Base-by-base conservation (phyloP, 2,888 invertebrate species). In the Caenorhabditis uteleia region DNA sequence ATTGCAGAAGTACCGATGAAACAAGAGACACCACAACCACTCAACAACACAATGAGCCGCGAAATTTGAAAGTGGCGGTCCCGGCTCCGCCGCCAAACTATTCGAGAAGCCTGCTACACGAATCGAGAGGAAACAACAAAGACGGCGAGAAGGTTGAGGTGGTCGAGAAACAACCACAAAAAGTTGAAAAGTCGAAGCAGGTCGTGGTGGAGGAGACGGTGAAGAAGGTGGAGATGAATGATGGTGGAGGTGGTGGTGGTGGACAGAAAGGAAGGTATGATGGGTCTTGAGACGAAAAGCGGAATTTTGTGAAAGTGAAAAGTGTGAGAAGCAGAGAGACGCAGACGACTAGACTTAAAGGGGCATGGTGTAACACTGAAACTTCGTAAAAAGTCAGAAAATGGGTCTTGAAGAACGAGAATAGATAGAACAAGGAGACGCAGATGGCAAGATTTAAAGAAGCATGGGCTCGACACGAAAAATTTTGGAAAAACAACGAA, bases 51-150 rank as follows among this genome's bases (percentile, higher is more conserved):
- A 50, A 44, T 27, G 45, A 7, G 29, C 50, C 10, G 27, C 50
- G 6, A 46, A 62, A 29, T 62, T 62, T 16, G 55, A 54, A 10
- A 50, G 49, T 4, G 14, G n/a, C 5, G 14, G 14, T 5, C 6
- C n/a, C 5, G 4, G 33, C 33, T 14, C 4, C 33, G 12, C 4
- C 5, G 6, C 18, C 36, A 20, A 36, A 18, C 7, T 36, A 20
- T 18, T 36, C 36, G 36, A 18, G 36, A 36, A 36, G 20, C 10
- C 16, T 36, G 16, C 36, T 36, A 16, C 18, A 7, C 16, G 18
- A n/a, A n/a, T n/a, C n/a, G n/a, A n/a, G n/a, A n/a, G n/a, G n/a
- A n/a, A n/a, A 4, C 18, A 36, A 36, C 36, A 34, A 10, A 12
- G 16, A 34, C n/a, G 16, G 16, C n/a, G 4, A 5, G 7, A 34